These are phyloP conservation scores for Euura saliciscinereae DNA, from an alignment of 1,140 invertebrate genomes.

Conservation along the genomic window DNA sequence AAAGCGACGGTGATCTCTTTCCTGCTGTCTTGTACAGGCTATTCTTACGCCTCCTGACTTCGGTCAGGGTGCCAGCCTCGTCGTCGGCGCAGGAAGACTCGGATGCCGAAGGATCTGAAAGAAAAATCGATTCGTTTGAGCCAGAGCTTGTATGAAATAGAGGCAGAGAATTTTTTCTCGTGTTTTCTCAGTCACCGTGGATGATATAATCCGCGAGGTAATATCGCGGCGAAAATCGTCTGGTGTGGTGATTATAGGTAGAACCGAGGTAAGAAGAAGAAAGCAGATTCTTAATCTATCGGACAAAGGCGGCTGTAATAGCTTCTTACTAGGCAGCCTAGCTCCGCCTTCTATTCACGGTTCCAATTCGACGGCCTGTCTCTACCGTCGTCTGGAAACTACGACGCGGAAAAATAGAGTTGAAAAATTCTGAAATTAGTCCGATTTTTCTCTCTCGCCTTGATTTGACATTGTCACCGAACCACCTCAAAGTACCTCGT, in stretches of 20 bases:
- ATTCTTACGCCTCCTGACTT: constrained; percentile 36
- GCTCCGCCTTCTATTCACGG: neutral
- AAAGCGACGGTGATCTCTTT: constrained; percentile 19
- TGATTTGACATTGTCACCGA: constrained; percentile 1
- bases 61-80: constrained; percentile 27
- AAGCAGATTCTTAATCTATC: constrained; percentile 3
- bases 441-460: neutral
- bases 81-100: constrained; percentile 52
- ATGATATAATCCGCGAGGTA: neutral
- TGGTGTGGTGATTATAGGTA: neutral
- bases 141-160: too few species aligned
- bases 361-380: neutral
- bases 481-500: neutral
- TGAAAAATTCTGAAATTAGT: neutral
- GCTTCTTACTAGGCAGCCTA: neutral
- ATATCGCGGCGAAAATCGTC: neutral
- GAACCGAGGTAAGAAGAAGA: neutral
- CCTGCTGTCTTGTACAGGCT: constrained; percentile 25
- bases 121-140: constrained; percentile 1
- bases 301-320: neutral
- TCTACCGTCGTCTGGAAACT: neutral
- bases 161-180: neutral
- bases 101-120: constrained; percentile 51
- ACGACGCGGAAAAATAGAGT: neutral
- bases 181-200: constrained; percentile 4